Evolutionary conservation across 2,113 vertebrate species (phyloP).

Genomic region (Corythaixoides concolor): DNA sequence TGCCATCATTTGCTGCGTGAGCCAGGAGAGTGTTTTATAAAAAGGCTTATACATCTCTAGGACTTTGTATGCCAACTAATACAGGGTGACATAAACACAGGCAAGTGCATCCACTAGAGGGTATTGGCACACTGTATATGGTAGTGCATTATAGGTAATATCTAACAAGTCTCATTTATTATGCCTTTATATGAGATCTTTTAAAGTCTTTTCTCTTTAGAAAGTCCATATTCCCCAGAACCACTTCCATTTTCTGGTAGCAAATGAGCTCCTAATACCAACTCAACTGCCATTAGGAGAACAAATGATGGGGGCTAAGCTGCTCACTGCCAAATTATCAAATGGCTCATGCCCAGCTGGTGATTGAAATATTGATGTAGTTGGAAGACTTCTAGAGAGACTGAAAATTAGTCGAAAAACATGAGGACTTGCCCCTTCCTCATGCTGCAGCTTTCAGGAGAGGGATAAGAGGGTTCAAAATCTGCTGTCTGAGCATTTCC

Average conservation of each 20-base stretch:
- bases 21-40: not conserved
- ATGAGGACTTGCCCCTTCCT: not conserved
- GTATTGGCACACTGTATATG: constrained; percentile 57
- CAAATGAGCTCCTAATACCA: constrained; percentile 13
- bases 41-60: not conserved
- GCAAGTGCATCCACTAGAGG: constrained; percentile 57
- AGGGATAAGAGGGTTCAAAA: not conserved
- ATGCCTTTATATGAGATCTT: not conserved
- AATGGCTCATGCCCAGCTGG: not conserved
- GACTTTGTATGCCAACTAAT: not conserved
- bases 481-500: not conserved
- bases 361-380: constrained; percentile 10
- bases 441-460: not conserved
- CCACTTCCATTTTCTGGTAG: not conserved
- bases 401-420: not conserved
- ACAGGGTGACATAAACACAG: not conserved
- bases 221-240: not conserved
- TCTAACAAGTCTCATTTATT: constrained; percentile 11
- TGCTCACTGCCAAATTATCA: not conserved
- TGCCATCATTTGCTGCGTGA: not conserved
- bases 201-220: not conserved
- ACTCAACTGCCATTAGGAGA: constrained; percentile 26
- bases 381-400: not conserved
- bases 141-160: not conserved
- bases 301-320: not conserved